Evolutionary conservation across 2,797 vertebrate species (phyloP), one percentile per base, ranked within the genome.

Genomic region (Xenops minutus): DNA sequence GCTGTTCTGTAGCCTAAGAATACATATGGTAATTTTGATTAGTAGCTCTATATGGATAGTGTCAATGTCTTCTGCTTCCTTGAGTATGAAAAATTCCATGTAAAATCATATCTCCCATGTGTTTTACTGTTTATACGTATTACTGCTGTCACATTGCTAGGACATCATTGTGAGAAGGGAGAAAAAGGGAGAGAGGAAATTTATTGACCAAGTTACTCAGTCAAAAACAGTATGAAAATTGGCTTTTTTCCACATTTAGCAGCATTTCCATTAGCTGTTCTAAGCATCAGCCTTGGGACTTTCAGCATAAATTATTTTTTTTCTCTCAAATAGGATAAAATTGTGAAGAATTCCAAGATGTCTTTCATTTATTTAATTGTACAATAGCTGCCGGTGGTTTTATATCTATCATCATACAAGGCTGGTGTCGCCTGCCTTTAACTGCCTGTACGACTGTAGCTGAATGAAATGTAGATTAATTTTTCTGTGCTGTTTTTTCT

Each of bases 21-120:
- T 79, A 54, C 75, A 37, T 69, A 43, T 80, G 93, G 83, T 85
- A 81, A 62, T 94, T 92, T 77, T 90, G 80, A 87, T 95, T 86
- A 64, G 55, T 77, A 52, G 69, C 84, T 95, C 87, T 89, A 7
- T 69, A 52, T 41, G 74, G 92, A 85, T 88, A 82, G 91, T 83
- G 44, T 89, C 93, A 96, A 83, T 88, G 84, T 92, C 95, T 97
- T 96, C 95, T 96, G 96, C 95, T 96, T 91, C 71, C 85, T 51
- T 85, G 79, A 95, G 88, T 97, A 96, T 56, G 76, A 96, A 93
- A 95, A 90, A 96, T 54, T 93, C 74, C 41, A 32, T 34, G 55
- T 80, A 79, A 63, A 87, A 92, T 96, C 83, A 48, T 80, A 56
- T 71, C 61, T 94, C 68, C 82, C 44, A 4, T 59, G 68, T 84